Evolutionary conservation across 2,113 vertebrate genomes (phyloP), one percentile per base, ranked within the genome.

Genomic region (Andinoacara biseriatus): DNA sequence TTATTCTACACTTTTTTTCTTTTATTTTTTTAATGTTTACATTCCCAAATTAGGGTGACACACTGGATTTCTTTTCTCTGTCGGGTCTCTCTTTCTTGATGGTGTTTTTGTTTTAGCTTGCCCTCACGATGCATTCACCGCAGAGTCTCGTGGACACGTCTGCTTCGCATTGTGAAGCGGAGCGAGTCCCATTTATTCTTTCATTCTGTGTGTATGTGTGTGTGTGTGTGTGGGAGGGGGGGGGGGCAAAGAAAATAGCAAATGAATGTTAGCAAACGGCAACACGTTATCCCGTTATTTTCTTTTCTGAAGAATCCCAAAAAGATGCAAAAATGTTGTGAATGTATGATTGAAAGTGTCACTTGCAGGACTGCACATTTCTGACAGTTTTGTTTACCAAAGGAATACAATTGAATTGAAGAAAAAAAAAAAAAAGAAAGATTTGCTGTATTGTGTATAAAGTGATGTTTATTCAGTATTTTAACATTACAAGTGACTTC

Each of bases 401-500:
- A 96, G 95, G 94, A 96, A 93, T 94, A 91, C 94, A 93, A 92
- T 95, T 94, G 88, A 94, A 94, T 95, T 87, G 93, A 94, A 91
- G 93, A 93, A 88, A 88, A 86, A 69, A 69, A 18, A 18, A 7
- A 18, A 18, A 2, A 81, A 87, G 90, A 93, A 91, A 93, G 93
- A 94, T 94, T 95, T 95, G 95, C 95, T 95, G 95, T 96, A 94
- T 93, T 95, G 94, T 95, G 94, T 84, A 95, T 95, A 94, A 89
- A 93, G 91, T 94, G 91, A 94, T 94, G 94, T 94, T 94, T 95
- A 94, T 95, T 93, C 95, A 96, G 95, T 95, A 95, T 95, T 95
- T 96, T 95, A 95, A 94, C 94, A 94, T 95, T 94, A 93, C 92
- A 95, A 96, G 94, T 95, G 95, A 95, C 96, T 95, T 95, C 94